Evolutionary conservation across 2,888 invertebrate species (phyloP), one percentile per base, ranked within the genome.

Genomic region (Drosophila antonietae): DNA sequence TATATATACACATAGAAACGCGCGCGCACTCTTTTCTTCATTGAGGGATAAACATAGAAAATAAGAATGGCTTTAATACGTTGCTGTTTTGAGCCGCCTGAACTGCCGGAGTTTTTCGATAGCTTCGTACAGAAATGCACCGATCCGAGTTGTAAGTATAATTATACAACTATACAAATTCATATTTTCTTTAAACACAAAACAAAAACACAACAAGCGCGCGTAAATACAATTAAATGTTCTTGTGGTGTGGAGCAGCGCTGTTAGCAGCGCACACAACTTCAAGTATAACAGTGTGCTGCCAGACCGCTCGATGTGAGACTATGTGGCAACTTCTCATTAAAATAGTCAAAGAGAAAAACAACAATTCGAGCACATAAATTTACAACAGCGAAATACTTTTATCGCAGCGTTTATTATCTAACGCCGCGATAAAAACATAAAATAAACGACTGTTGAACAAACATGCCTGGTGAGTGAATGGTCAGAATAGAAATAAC

Each of bases 61-160:
- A 20, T 56, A 15, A 35, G 68, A 68, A 92, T 92, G 92, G 92
- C 92, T 12, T 73, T 92, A 52, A 89, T 96, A 75, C 96, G 95
- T 91, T 97, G 96, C 93, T 97, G 97, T 93, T 96, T 97, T 91
- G 96, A 97, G 90, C 94, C 95, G 60, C 94, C 94, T 20, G 96
- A 96, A 90, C 93, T 96, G 43, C 95, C 95, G 18, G 96, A 96
- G 91, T 95, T 96, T 90, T 93, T 97, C 75, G 96, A 96, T 86
- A 94, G 95, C 23, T 95, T 96, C 85, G 94, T 95, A 47, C 95
- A 96, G 93, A 97, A 96, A 93, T 97, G 97, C 92, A 96, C 96
- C 52, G 96, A 96, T 93, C 95, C 96, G 66, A 95, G 96, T 90
- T 97, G 96, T 97, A 94, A 96, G 97, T 96, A 93, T 35, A 31